Evolutionary conservation across 2,888 invertebrate species (phyloP).

Genomic region (Harpalus rubripes): DNA sequence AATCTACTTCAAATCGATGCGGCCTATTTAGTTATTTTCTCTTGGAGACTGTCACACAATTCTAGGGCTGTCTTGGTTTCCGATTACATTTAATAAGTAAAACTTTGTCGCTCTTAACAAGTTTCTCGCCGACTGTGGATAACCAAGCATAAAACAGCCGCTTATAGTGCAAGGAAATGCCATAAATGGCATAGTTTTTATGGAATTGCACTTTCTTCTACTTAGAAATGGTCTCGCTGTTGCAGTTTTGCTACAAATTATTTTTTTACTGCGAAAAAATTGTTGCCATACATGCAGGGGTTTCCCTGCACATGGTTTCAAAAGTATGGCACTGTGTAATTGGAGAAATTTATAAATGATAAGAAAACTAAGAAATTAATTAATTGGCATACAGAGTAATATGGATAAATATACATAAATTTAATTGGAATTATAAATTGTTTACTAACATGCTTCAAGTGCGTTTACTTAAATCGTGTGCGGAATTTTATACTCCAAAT

Average conservation of each 20-base stretch:
- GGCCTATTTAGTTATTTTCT: slow-evolving; percentile 32
- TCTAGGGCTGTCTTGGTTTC: neutral
- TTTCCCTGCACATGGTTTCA: neutral
- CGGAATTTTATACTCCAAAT: too few species aligned
- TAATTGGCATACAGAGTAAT: neutral
- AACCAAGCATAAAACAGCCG: slow-evolving; percentile 26
- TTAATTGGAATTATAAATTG: neutral
- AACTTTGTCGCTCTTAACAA: neutral
- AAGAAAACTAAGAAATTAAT: neutral
- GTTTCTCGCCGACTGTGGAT: slow-evolving; percentile 12
- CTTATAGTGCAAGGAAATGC: neutral
- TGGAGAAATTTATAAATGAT: neutral
- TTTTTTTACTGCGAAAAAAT: neutral
- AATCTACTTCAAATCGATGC: neutral
- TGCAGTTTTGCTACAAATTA: neutral
- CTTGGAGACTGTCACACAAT: slow-evolving; percentile 15
- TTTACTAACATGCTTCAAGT: too few species aligned
- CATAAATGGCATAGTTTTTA: slow-evolving; percentile 34
- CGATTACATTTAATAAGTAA: slow-evolving; percentile 15
- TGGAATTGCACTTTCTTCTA: slow-evolving; percentile 22
- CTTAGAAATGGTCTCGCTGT: slow-evolving; percentile 30
- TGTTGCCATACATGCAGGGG: neutral
- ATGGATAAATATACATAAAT: neutral
- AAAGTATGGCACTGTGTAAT: slow-evolving; percentile 4
- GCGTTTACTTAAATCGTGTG: too few species aligned